Conservation (phyloP, 2,113 vertebrate species). For the Sebastes schlegelii region DNA sequence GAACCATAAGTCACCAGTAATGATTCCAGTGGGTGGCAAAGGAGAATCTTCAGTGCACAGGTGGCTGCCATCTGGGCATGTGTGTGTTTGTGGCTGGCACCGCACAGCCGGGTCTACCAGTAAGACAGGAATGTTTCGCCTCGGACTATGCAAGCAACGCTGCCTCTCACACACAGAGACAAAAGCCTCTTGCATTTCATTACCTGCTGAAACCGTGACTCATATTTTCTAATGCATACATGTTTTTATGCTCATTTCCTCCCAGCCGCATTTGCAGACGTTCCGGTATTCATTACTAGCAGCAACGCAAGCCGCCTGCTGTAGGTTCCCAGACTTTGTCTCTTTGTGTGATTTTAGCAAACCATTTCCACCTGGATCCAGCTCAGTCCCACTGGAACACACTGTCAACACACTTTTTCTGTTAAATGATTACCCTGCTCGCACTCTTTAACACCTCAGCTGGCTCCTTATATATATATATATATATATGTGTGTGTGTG, state of each 20-base stretch:
- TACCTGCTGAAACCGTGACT: conserved; percentile 35
- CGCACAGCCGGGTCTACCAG: conserved; percentile 60
- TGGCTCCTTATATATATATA: background rate
- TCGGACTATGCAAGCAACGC: background rate
- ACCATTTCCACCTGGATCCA: conserved; percentile 32
- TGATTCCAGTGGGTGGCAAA: conserved; percentile 56
- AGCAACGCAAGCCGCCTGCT: conserved; percentile 1
- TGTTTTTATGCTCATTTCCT: conserved; percentile 25
- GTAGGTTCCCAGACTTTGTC: conserved; percentile 9
- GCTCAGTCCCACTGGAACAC: conserved; percentile 25
- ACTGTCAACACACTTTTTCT: conserved; percentile 32
- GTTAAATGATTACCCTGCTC: conserved; percentile 38
- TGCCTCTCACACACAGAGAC: conserved; percentile 11
- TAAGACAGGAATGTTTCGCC: conserved; percentile 45
- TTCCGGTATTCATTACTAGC: conserved; percentile 1
- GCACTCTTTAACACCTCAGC: conserved; percentile 5
- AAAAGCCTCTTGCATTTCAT: conserved; percentile 17
- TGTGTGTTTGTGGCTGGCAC: conserved; percentile 10
- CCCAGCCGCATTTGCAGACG: conserved; percentile 14
- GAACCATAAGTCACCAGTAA: conserved; percentile 53
- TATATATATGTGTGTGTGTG: background rate
- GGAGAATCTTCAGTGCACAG: conserved; percentile 60
- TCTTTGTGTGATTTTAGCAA: conserved; percentile 1
- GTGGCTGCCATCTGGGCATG: conserved; percentile 68
- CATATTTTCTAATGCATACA: conserved; percentile 7